Evolutionary conservation across 30 jellyfish, hydroid and myxozoan species (phyloP), one percentile per base, ranked within the genome.

Genomic region (Catostylus mosaicus): DNA sequence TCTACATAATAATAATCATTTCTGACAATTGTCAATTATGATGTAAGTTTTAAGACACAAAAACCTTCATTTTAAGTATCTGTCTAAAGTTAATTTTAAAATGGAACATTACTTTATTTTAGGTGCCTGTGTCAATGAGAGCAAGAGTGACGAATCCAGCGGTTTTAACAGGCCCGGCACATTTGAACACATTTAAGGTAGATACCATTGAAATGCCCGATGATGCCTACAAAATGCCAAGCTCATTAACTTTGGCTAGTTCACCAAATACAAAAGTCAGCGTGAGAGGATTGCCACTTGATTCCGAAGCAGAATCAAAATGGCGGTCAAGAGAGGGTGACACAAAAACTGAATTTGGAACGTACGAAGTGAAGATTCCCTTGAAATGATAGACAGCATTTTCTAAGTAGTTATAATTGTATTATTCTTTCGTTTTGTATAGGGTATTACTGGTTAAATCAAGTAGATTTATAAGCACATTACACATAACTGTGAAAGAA

Each of bases 101-200:
- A n/a, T n/a, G n/a, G n/a, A n/a, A n/a, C n/a, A n/a, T n/a, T n/a
- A n/a, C n/a, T n/a, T n/a, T n/a, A n/a, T n/a, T 5, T 20, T 33
- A 83, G 93, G 82, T 86, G 1, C 96, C 96, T 34, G 96, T 86
- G 24, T 43, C 85, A 54, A 34, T 86, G 90, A 32, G 72, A 65
- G 96, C 90, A 20, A 76, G 81, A 86, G 96, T 86, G n/a, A 75
- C 80, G 22, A 54, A 75, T 0, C 90, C 89, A 31, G 86, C 86
- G n/a, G 88, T 86, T 12, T 30, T 87, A 2, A 87, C 91, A 29
- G 96, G 96, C 26, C 91, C 88, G 1, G 71, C 75, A 20, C 77
- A 87, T 77, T 38, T 87, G 14, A 56, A 78, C 36, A 64, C 88
- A 30, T 48, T 87, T 36, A 68, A 60, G 30, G 84, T 69, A n/a